Base-by-base conservation (phyloP, 2,113 vertebrate species). In the Sterrhoptilus dennistouni region DNA sequence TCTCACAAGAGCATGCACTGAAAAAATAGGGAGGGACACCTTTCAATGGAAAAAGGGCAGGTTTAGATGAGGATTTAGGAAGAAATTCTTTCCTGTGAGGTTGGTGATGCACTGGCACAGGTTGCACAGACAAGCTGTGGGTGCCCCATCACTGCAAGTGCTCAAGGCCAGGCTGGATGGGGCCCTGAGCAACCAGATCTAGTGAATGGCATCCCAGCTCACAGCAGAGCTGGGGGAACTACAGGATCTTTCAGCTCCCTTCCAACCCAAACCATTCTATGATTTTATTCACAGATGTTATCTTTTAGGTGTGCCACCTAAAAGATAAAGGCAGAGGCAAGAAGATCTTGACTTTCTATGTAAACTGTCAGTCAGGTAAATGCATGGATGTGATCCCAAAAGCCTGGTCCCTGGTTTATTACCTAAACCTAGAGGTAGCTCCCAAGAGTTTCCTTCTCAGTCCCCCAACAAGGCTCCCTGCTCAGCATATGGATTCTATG, bases 311-410 rank as follows among this genome's bases (percentile, higher is more conserved):
- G 33, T 25, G 24, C 8, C 5, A 9, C 33, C 9, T 69, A 20
- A 33, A 85, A 69, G 50, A 40, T 5, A 40, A 88, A 69, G 29
- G 16, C 38, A 74, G 50, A 80, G 25, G 20, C 10, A 45, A 77
- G 5, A 38, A 65, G 47, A 83, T 25, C 45, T 45, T 40, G 38
- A n/a, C 57, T 47, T 33, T 21, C 31, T 31, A 5, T 25, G 15
- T 49, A 81, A 83, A 77, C 4, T 38, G 38, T 10, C 15, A 24
- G 28, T 31, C 53, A 61, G 18, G 25, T 14, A 68, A 80, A 76
- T 7, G 4, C 11, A 40, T 8, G 24, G 4, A 29, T 2, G 1
- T 40, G 36, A 83, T 38, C 22, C 54, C 2, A 0, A 74, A 69
- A 77, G 25, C 28, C 21, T 52, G 9, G 4, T 65, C 38, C 38